These are phyloP conservation scores for Semaprochilodus insignis DNA, from an alignment of 2,797 vertebrate genomes.

Conservation along the genomic window DNA sequence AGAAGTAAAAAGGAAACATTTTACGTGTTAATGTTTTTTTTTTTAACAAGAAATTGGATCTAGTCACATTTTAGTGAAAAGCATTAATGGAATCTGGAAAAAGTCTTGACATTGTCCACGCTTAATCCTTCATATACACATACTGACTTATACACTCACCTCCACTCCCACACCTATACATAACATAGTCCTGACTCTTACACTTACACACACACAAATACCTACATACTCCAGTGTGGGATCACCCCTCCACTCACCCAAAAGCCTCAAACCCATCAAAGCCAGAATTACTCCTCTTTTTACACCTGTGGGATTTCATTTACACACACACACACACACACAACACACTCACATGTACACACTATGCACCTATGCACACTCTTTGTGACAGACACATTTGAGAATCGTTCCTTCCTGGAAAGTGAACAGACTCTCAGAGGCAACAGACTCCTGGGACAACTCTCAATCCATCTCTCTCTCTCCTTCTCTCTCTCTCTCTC, in stretches of 20 bases:
- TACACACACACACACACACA: conserved; percentile 16
- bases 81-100: too few species aligned
- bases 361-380: neutral
- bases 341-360: neutral
- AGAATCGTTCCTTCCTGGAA: conserved; percentile 26
- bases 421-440: conserved; percentile 11
- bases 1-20: too few species aligned
- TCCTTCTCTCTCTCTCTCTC: conserved; percentile 41
- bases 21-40: too few species aligned
- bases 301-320: conserved; percentile 7
- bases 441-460: conserved; percentile 6
- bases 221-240: neutral
- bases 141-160: neutral
- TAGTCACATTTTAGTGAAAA: too few species aligned
- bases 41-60: too few species aligned
- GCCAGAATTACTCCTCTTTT: conserved; percentile 37
- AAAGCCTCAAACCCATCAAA: conserved; percentile 24
- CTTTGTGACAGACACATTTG: conserved; percentile 35
- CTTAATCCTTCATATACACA: neutral
- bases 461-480: conserved; percentile 4
- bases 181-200: neutral
- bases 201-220: neutral
- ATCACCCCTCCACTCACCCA: conserved; percentile 5
- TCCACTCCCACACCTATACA: conserved; percentile 12
- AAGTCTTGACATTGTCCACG: too few species aligned